These are phyloP conservation scores for Turritopsis dohrnii DNA, from an alignment of 30 jellyfish, hydroid and myxozoan species.

Conservation along the genomic window DNA sequence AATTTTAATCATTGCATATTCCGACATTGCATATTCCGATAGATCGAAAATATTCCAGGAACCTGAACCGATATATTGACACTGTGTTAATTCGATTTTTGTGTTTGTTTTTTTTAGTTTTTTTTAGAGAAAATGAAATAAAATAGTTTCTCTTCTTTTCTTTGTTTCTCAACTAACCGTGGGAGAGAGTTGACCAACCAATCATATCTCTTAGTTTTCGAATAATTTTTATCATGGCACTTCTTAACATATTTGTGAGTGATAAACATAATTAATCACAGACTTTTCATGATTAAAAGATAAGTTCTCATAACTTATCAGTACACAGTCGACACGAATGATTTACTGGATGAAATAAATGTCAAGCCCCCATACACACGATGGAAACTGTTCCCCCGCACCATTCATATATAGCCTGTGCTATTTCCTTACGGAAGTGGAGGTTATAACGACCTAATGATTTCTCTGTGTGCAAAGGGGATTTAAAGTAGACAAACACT, in stretches of 20 bases:
- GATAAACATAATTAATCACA: background rate
- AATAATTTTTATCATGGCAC: too few relatives aligned
- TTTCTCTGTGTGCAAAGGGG: too few relatives aligned
- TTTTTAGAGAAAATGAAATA: too few relatives aligned
- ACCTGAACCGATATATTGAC: too few relatives aligned
- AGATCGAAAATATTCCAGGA: too few relatives aligned
- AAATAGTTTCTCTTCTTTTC: too few relatives aligned
- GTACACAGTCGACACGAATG: background rate
- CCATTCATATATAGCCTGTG: background rate
- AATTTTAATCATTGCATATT: too few relatives aligned
- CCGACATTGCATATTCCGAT: too few relatives aligned
- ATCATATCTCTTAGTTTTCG: background rate
- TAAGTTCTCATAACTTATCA: background rate
- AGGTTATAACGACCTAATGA: background rate
- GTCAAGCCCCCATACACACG: background rate
- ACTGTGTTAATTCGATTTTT: too few relatives aligned
- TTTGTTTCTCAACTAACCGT: too few relatives aligned
- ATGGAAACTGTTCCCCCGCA: background rate
- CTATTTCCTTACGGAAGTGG: background rate
- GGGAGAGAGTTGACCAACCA: background rate
- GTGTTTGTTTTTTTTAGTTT: too few relatives aligned
- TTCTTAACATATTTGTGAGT: background rate
- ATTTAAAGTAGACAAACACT: too few relatives aligned
- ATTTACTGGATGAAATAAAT: background rate
- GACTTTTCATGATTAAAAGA: background rate